Conservation (phyloP, 2,888 invertebrate genomes). For the Acanthopleura granulata region DNA sequence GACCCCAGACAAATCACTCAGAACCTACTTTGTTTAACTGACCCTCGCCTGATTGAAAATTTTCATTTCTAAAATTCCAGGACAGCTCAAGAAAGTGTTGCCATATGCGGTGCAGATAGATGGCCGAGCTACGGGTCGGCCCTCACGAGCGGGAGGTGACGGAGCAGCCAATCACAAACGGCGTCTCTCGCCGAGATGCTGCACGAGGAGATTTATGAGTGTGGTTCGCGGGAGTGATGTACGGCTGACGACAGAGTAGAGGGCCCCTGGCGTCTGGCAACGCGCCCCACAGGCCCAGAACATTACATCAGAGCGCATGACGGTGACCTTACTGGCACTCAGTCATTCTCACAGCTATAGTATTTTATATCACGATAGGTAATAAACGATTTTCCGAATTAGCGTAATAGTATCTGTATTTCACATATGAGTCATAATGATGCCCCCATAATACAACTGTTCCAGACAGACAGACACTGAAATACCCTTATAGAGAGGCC, state of each 20-base stretch:
- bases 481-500: too few relatives aligned
- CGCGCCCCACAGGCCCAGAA: background rate
- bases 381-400: too few relatives aligned
- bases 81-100: background rate
- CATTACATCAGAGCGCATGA: background rate
- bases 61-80: constrained; percentile 9
- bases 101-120: background rate
- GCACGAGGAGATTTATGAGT: too few relatives aligned
- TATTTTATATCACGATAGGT: too few relatives aligned
- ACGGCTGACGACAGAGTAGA: background rate
- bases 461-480: too few relatives aligned
- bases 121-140: background rate
- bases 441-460: too few relatives aligned
- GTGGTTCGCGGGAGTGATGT: background rate
- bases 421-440: too few relatives aligned
- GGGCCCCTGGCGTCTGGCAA: background rate
- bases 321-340: background rate
- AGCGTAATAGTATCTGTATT: too few relatives aligned
- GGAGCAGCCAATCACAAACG: too few relatives aligned
- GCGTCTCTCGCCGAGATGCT: too few relatives aligned
- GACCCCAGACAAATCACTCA: constrained; percentile 10
- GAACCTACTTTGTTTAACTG: background rate
- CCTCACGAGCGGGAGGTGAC: too few relatives aligned
- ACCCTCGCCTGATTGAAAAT: background rate
- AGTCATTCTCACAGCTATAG: too few relatives aligned